These are phyloP conservation scores for Protophormia terraenovae DNA, from an alignment of 2,888 invertebrate genomes.

Conservation along the genomic window DNA sequence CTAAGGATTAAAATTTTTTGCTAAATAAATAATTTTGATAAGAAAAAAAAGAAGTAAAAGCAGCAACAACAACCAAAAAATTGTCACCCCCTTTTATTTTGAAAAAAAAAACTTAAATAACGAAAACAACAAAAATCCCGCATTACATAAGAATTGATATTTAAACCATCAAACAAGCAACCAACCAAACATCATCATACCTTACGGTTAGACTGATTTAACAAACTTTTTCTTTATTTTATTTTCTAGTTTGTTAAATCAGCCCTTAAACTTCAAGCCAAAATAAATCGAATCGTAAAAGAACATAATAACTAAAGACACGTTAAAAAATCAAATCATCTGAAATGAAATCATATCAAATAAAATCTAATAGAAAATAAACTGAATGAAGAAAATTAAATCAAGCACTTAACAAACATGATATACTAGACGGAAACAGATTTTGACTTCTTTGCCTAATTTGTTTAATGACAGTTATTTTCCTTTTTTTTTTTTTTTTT, in stretches of 20 bases:
- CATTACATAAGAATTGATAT: constrained; percentile 65
- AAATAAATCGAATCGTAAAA: constrained; percentile 44
- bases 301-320: constrained; percentile 46
- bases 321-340: constrained; percentile 39
- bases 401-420: constrained; percentile 59
- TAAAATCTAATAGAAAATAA: constrained; percentile 47
- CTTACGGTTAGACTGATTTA: not conserved
- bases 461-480: constrained; percentile 64
- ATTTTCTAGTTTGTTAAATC: no score
- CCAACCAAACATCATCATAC: not conserved
- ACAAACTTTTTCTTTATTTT: no score
- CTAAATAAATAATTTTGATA: constrained; percentile 65
- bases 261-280: constrained; percentile 57
- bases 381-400: constrained; percentile 45
- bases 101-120: constrained; percentile 24
- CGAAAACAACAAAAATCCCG: constrained; percentile 57
- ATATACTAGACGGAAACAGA: constrained; percentile 49
- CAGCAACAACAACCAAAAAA: no score
- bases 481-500: not conserved
- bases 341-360: constrained; percentile 45
- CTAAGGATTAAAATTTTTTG: constrained; percentile 59
- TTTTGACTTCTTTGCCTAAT: constrained; percentile 67
- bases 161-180: constrained; percentile 34
- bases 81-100: constrained; percentile 52
- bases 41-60: not conserved